Percentiles rank a stretch among this genome's conserved stretches.
These are phyloP conservation scores for Clytia hemisphaerica DNA, from an alignment of 30 jellyfish, hydroid and myxozoan genomes.

Conservation along the genomic window DNA sequence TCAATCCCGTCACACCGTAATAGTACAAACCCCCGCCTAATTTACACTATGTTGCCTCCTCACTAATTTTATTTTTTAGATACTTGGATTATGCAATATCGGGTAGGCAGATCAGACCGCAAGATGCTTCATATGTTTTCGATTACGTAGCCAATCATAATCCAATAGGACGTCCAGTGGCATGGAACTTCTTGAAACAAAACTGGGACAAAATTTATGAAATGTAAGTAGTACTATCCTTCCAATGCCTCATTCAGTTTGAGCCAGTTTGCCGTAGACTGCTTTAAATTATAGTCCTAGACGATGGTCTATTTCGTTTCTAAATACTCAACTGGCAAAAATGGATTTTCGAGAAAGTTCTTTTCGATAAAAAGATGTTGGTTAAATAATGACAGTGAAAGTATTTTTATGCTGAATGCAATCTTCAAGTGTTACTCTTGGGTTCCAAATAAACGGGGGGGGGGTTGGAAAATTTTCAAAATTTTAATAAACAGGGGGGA, in stretches of 20 bases:
- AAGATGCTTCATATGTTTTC: conserved; percentile 66
- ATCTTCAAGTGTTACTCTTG: too few species aligned
- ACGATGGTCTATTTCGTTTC: too few species aligned
- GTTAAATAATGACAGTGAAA: conserved; percentile 27
- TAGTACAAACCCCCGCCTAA: too few species aligned
- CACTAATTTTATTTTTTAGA: conserved; percentile 11
- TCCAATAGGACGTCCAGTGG: conserved; percentile 62
- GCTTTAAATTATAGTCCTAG: conserved; percentile 43
- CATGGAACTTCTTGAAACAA: conserved; percentile 54
- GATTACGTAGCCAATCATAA: conserved; percentile 43
- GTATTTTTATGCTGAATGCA: conserved; percentile 25
- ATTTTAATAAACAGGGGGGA: too few species aligned
- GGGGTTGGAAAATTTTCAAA: too few species aligned
- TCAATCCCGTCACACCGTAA: too few species aligned
- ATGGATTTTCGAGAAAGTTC: conserved; percentile 49
- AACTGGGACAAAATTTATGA: conserved; percentile 42
- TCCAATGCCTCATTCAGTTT: conserved; percentile 37
- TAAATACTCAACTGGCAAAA: conserved; percentile 21
- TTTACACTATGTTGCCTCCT: too few species aligned
- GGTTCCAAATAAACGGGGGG: too few species aligned
- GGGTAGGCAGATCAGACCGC: conserved; percentile 55
- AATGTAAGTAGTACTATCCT: conserved; percentile 31
- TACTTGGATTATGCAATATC: conserved; percentile 57
- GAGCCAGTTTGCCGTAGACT: conserved; percentile 33
- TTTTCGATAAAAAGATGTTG: conserved; percentile 42